Conservation (phyloP, 1,140 invertebrate species). For the Planococcus citri region DNA sequence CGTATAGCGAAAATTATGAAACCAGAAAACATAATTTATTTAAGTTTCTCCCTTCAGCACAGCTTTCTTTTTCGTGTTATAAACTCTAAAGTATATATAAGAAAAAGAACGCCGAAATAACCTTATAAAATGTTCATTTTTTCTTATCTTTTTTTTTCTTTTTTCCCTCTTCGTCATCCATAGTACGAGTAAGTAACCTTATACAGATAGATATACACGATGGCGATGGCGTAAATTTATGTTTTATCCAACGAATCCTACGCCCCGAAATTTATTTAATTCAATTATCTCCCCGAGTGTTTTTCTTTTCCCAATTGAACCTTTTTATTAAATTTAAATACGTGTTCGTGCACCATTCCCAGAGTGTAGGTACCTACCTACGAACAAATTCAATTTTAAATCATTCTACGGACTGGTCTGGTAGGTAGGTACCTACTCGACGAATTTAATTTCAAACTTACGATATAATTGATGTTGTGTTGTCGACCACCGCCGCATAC, state of each 20-base stretch:
- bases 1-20: not conserved
- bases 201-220: too few relatives aligned
- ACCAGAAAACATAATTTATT: slow-evolving; percentile 1
- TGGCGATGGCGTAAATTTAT: too few relatives aligned
- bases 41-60: not conserved
- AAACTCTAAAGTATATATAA: too few relatives aligned
- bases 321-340: not conserved
- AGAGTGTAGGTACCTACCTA: too few relatives aligned
- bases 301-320: not conserved
- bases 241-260: too few relatives aligned
- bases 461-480: too few relatives aligned
- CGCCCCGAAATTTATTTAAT: not conserved
- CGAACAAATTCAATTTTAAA: too few relatives aligned
- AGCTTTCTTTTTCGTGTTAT: not conserved
- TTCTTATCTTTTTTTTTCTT: not conserved
- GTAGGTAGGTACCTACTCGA: too few relatives aligned
- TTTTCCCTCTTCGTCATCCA: not conserved
- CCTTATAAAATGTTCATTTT: slow-evolving; percentile 1
- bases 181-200: too few relatives aligned
- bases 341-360: not conserved
- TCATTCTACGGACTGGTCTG: too few relatives aligned
- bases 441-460: too few relatives aligned
- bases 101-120: not conserved
- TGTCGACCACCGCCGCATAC: too few relatives aligned
- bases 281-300: not conserved